Percentiles rank a stretch among this genome's conserved stretches.
These are phyloP conservation scores for Plecotus auritus DNA, from an alignment of 2,113 vertebrate species.

Conservation along the genomic window DNA sequence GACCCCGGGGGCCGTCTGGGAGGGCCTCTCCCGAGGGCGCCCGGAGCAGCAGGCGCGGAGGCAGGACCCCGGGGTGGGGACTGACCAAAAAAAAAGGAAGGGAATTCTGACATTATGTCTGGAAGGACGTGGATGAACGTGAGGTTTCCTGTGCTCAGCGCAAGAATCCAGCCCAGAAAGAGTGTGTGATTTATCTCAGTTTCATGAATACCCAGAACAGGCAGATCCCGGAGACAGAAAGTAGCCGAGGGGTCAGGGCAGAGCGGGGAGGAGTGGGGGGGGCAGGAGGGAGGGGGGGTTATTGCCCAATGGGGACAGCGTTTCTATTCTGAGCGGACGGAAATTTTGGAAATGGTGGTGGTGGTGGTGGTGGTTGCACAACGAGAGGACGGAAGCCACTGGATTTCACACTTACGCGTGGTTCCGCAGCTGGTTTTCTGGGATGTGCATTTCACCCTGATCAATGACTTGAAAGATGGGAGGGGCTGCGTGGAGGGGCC, in stretches of 20 bases:
- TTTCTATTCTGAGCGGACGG: neutral
- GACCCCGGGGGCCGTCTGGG: neutral
- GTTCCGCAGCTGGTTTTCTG: neutral
- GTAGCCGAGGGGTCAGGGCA: neutral
- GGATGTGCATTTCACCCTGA: neutral
- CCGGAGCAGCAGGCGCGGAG: neutral
- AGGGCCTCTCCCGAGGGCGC: neutral
- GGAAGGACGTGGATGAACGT: neutral
- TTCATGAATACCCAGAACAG: neutral
- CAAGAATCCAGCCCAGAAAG: neutral
- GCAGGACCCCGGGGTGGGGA: too few relatives aligned
- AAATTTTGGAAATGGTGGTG: neutral
- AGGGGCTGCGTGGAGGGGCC: neutral
- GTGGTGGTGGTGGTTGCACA: neutral
- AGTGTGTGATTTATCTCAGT: too few relatives aligned
- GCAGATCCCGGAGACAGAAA: neutral
- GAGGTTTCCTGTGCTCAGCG: neutral
- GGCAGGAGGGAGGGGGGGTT: rapidly evolving
- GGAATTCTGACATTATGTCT: too few relatives aligned
- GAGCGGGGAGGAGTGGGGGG: rapidly evolving
- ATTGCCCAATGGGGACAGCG: neutral
- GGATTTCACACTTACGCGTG: neutral
- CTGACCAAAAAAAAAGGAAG: neutral
- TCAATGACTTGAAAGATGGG: neutral
- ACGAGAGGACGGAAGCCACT: too few relatives aligned